Percentiles rank a stretch among this genome's conserved stretches.
Evolutionary conservation across 2,797 vertebrate species (phyloP).

Genomic region (Pelobates cultripes): DNA sequence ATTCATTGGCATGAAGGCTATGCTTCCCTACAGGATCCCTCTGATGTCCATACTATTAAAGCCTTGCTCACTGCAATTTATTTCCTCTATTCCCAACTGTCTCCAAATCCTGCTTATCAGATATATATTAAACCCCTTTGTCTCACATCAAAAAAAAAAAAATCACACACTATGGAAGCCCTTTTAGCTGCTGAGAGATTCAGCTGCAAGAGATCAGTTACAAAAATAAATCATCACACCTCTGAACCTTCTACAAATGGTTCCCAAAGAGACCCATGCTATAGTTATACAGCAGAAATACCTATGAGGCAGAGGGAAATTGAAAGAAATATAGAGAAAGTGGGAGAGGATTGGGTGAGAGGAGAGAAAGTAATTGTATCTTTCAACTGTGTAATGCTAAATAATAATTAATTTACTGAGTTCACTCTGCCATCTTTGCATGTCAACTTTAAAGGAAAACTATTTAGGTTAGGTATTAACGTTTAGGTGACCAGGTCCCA

Average conservation of each 20-base stretch:
- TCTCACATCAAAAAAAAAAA: constrained; percentile 43
- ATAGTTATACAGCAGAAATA: background rate
- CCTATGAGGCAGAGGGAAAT: background rate
- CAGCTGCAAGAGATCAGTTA: constrained; percentile 36
- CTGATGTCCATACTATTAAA: constrained; percentile 53
- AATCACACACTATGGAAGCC: constrained; percentile 12
- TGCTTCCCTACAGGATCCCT: constrained; percentile 30
- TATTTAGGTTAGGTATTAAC: too few species aligned
- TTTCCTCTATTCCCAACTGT: constrained; percentile 42
- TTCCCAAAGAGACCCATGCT: constrained; percentile 15
- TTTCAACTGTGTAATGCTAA: too few species aligned
- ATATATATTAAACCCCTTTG: constrained; percentile 32
- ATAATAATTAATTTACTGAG: too few species aligned
- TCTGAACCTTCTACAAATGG: constrained; percentile 38
- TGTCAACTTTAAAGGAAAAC: too few species aligned
- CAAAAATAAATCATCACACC: constrained; percentile 47
- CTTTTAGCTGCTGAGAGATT: constrained; percentile 43
- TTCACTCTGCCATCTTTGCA: too few species aligned
- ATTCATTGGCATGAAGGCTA: constrained; percentile 40
- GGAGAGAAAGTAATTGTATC: too few species aligned
- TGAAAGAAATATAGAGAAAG: too few species aligned
- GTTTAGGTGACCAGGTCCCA: too few species aligned
- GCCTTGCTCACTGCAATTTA: constrained; percentile 44
- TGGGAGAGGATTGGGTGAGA: too few species aligned
- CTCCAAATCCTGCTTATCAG: constrained; percentile 40